phyloP scores from a whole-genome alignment of 2,113 vertebrate species.

The Terrapene triunguis region DNA sequence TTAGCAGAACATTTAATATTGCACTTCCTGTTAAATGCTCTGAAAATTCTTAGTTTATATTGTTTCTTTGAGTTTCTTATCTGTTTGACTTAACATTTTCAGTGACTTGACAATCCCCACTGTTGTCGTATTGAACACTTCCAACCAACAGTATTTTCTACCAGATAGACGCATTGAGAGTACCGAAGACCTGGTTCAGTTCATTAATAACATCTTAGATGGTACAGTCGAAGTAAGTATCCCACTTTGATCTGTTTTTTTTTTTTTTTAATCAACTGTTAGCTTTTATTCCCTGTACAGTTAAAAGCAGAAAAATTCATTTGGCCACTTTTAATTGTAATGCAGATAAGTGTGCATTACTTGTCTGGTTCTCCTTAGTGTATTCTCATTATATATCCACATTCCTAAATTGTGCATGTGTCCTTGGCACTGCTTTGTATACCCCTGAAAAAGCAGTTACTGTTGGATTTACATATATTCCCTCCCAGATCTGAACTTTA shows the following conservation, averaged over 20 bases:
- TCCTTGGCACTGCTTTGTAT: background rate
- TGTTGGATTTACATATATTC: background rate
- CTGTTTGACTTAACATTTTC: slow-evolving; percentile 49
- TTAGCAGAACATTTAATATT: background rate
- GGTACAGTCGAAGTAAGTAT: slow-evolving; percentile 89
- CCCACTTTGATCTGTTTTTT: background rate
- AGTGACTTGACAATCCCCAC: slow-evolving; percentile 93
- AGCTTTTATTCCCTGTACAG: background rate
- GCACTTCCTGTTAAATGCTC: background rate
- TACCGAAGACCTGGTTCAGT: slow-evolving; percentile 91
- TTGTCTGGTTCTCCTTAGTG: background rate
- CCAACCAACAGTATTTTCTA: slow-evolving; percentile 97
- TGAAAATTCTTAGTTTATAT: background rate
- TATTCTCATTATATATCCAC: background rate
- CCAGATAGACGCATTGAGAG: slow-evolving; percentile 84
- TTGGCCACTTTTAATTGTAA: background rate
- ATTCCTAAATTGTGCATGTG: background rate
- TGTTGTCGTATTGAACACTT: slow-evolving; percentile 95
- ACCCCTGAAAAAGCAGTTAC: background rate
- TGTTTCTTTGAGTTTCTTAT: slow-evolving; percentile 30
- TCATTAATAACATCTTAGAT: slow-evolving; percentile 92
- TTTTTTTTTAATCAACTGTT: background rate
- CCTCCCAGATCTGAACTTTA: background rate
- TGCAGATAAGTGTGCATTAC: background rate
- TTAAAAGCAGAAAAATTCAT: background rate